A percentile compares a stretch with the other conserved stretches of the same genome.
Evolutionary conservation across 2,888 invertebrate genomes (phyloP).

Genomic region (Lochmaea capreae): DNA sequence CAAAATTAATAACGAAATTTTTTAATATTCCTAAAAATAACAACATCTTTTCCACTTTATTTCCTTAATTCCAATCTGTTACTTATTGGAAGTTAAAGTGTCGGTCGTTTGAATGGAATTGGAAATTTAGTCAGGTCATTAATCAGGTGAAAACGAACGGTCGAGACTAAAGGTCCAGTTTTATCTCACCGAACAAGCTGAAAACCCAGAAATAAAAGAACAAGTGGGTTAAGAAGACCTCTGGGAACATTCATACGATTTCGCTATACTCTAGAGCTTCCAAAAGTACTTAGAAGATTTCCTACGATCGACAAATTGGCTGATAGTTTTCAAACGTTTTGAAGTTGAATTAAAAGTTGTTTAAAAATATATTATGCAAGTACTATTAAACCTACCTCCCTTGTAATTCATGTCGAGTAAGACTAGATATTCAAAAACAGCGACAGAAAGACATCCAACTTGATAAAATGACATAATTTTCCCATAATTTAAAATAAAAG

Average conservation of each 20-base stretch:
- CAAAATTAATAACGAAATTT: no score
- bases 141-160: conserved; percentile 11
- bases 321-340: no score
- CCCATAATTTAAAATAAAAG: no score
- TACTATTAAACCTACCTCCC: no score
- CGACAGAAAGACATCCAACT: no score
- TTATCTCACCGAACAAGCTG: background rate
- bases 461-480: no score
- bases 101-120: background rate
- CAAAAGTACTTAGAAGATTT: conserved; percentile 3
- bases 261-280: conserved; percentile 1
- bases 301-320: conserved; percentile 4
- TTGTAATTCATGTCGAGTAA: no score
- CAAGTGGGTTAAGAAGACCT: conserved; percentile 16
- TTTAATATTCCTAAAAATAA: no score
- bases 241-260: conserved; percentile 15
- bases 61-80: background rate
- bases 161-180: background rate
- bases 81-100: background rate
- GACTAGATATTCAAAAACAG: no score
- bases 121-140: conserved; percentile 9
- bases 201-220: conserved; percentile 5
- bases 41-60: no score
- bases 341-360: no score
- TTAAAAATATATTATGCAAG: no score